Conservation (phyloP, 2,797 vertebrate species). For the Fundulus diaphanus region DNA sequence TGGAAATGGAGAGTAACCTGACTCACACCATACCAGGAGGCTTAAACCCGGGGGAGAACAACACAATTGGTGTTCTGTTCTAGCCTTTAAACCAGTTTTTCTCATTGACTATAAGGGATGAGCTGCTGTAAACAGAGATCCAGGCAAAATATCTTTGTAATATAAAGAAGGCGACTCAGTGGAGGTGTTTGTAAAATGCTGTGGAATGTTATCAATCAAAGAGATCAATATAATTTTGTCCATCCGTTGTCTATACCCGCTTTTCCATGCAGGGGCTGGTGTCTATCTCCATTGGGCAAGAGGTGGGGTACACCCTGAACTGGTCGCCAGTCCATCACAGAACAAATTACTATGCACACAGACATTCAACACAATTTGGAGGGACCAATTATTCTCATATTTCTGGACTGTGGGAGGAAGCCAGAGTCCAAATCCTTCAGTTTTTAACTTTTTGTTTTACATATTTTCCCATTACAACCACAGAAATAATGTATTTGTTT, state of each 20-base stretch:
- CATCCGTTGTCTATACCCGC: too few relatives aligned
- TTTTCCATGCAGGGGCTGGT: too few relatives aligned
- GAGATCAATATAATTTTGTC: neutral
- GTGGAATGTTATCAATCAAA: neutral
- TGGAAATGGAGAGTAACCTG: conserved; percentile 72
- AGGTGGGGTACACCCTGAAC: neutral
- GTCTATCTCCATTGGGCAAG: neutral
- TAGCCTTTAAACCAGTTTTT: conserved; percentile 39
- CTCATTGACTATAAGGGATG: conserved; percentile 32
- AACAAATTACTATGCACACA: neutral
- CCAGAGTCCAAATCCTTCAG: too few relatives aligned
- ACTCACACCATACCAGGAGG: conserved; percentile 70
- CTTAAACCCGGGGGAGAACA: conserved; percentile 51
- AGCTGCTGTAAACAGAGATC: conserved; percentile 38
- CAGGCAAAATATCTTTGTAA: conserved; percentile 26
- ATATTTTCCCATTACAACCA: neutral
- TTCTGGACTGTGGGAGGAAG: neutral
- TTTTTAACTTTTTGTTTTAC: neutral
- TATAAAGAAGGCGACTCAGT: neutral
- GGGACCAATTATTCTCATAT: neutral
- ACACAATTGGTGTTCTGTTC: conserved; percentile 78
- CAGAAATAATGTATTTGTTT: neutral
- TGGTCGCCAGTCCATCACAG: neutral
- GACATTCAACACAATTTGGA: neutral
- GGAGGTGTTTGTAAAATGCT: conserved; percentile 6